These are phyloP conservation scores for Cydia splendana DNA, from an alignment of 1,140 invertebrate genomes.

Conservation along the genomic window DNA sequence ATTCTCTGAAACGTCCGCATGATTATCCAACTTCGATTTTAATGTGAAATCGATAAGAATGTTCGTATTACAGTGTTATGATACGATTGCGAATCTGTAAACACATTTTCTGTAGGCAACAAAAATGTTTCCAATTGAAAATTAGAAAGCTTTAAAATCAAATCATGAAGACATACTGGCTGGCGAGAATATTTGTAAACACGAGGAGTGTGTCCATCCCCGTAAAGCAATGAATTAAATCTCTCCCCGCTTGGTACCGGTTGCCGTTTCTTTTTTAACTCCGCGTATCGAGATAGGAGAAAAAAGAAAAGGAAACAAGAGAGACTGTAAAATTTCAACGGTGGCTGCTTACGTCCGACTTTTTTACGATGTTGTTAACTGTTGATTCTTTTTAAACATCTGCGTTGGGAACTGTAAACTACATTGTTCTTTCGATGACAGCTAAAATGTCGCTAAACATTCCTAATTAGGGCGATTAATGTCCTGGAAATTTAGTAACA, in stretches of 20 bases:
- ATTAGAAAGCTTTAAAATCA: constrained; percentile 1
- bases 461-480: constrained; percentile 21
- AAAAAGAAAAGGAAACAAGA: constrained; percentile 63
- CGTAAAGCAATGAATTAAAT: constrained; percentile 29
- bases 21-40: background rate
- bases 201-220: background rate
- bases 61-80: background rate
- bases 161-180: constrained; percentile 4
- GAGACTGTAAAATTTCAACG: constrained; percentile 75
- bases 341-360: constrained; percentile 69
- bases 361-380: constrained; percentile 77
- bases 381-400: constrained; percentile 79
- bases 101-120: background rate
- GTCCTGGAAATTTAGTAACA: background rate
- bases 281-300: constrained; percentile 46
- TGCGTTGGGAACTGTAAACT: constrained; percentile 73
- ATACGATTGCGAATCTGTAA: background rate
- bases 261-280: constrained; percentile 33
- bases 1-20: background rate
- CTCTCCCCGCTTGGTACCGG: constrained; percentile 1
- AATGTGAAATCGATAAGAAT: constrained; percentile 9
- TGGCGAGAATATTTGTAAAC: constrained; percentile 13
- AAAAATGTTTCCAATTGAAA: background rate
- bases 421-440: constrained; percentile 69
- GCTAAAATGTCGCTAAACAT: constrained; percentile 55